These are phyloP conservation scores for Saccopteryx bilineata DNA, from an alignment of 2,113 vertebrate species.

Conservation along the genomic window DNA sequence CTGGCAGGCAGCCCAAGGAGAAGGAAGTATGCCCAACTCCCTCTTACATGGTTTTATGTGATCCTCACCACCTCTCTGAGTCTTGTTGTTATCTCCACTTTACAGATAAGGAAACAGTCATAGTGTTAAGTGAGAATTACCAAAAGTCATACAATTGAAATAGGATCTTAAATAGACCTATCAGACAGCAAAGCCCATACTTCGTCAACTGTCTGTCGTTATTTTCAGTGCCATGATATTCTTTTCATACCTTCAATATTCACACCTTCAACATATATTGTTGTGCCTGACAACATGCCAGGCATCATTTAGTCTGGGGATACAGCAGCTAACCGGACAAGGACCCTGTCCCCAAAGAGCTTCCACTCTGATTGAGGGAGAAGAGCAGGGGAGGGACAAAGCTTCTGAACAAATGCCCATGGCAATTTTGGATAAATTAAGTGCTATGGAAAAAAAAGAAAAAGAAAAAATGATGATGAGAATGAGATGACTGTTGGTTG, in stretches of 20 bases:
- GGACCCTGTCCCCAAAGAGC: background rate
- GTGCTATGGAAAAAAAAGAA: background rate
- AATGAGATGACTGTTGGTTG: background rate
- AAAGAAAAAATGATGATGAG: background rate
- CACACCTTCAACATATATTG: background rate
- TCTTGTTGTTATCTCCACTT: background rate
- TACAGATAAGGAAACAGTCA: background rate
- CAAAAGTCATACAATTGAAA: background rate
- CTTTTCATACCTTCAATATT: background rate
- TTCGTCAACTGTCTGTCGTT: background rate
- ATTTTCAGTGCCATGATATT: background rate
- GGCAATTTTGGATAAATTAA: conserved; percentile 7
- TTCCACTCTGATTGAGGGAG: background rate
- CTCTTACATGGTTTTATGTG: background rate
- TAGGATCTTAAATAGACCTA: background rate
- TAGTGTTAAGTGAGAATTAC: background rate
- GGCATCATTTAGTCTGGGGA: too few species aligned
- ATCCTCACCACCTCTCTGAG: background rate
- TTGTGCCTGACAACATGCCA: background rate
- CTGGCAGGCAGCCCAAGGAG: background rate
- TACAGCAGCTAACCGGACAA: background rate
- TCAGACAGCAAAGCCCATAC: background rate
- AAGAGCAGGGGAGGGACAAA: background rate
- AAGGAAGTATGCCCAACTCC: background rate
- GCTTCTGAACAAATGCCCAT: background rate